Evolutionary conservation across 2,797 vertebrate species (phyloP), one percentile per base, ranked within the genome.

Genomic region (Gadopsis bispinosus): DNA sequence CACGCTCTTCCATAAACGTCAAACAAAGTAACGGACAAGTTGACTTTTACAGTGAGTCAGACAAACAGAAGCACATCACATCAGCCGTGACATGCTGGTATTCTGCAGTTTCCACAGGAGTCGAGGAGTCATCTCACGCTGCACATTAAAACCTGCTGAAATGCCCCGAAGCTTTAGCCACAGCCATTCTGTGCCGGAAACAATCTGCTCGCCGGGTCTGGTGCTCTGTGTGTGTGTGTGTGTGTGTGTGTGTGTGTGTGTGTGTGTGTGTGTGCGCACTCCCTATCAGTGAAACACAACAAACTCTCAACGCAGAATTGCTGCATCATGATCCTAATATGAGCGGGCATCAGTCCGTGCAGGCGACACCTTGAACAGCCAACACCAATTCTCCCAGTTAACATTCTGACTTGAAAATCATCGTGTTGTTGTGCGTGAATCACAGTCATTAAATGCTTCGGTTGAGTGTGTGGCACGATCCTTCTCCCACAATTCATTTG

Each of bases 191-290:
- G 83, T 68, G 77, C 79, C 69, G 68, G 65, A 75, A 75, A 81
- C 89, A 92, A 93, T 91, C 84, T 83, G 67, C 87, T 92, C 80
- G 87, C 60, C 79, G 70, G 80, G 75, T 50, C 67, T 68, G 66
- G 75, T 81, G 73, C 73, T 83, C 60, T 67, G 73, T 79, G 87
- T 90, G 80, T 89, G 86, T 72, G 73, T 20, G 75, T 81, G 63
- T 43, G 39, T 19, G 58, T 9, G 55, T 59, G 67, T 64, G 67
- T 69, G 56, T 65, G 77, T 76, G 51, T 72, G 75, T 19, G 77
- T 81, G 62, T 37, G 43, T 62, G 67, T 67, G 69, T 69, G 58
- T 56, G 77, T 72, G 47, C 76, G 26, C 66, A 37, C 61, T 61
- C 41, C 61, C 31, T 39, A 77, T 79, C 70, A 70, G n/a, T 47